These are phyloP conservation scores for Pachliopta kotzebuea DNA, from an alignment of 2,888 invertebrate genomes.

Conservation along the genomic window DNA sequence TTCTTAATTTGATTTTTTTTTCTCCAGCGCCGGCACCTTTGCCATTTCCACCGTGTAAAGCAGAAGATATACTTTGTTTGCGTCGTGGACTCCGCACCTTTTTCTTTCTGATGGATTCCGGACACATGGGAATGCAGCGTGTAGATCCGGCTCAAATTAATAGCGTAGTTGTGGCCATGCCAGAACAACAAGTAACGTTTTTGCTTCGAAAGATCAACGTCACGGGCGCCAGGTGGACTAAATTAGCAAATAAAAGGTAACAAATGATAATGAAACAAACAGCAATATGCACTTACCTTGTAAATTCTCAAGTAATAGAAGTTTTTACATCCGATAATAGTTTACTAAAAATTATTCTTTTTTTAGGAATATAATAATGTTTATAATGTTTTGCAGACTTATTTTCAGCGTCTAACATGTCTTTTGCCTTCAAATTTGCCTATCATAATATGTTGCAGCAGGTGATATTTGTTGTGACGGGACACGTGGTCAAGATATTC, in stretches of 20 bases:
- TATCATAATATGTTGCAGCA: too few relatives aligned
- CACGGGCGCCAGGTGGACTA: constrained; percentile 69
- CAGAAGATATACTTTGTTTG: constrained; percentile 62
- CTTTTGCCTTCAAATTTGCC: too few relatives aligned
- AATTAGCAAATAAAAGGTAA: constrained; percentile 59
- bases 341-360: too few relatives aligned
- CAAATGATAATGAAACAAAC: not conserved
- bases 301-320: not conserved
- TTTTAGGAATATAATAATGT: too few relatives aligned
- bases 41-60: constrained; percentile 65
- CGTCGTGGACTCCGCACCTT: constrained; percentile 66
- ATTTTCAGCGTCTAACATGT: too few relatives aligned
- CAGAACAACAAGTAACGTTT: constrained; percentile 60
- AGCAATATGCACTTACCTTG: too few relatives aligned
- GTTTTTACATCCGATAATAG: not conserved
- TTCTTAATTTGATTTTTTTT: not conserved
- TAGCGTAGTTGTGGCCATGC: constrained; percentile 59
- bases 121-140: constrained; percentile 60
- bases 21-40: constrained; percentile 49
- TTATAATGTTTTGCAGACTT: too few relatives aligned
- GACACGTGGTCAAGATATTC: too few relatives aligned
- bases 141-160: constrained; percentile 60
- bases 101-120: constrained; percentile 67
- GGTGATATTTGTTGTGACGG: too few relatives aligned
- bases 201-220: constrained; percentile 63